Evolutionary conservation across 2,888 invertebrate genomes (phyloP).

Genomic region (Orthonychiurus folsomi): DNA sequence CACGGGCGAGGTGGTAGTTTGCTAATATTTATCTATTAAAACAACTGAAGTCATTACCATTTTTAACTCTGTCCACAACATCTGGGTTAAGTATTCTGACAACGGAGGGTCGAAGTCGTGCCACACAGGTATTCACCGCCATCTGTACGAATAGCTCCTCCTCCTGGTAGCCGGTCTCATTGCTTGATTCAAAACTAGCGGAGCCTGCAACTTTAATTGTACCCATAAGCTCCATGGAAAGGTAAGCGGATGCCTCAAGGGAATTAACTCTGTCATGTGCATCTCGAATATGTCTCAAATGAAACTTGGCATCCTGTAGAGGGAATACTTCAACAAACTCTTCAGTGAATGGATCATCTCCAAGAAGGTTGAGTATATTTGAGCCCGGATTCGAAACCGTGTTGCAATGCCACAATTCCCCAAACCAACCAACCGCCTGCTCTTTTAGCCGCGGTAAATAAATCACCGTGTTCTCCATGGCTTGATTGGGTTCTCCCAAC

Average conservation of each 20-base stretch:
- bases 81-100: too few species aligned
- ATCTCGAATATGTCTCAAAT: neutral
- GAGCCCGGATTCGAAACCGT: neutral
- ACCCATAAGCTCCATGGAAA: neutral
- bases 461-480: too few species aligned
- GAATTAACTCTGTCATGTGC: neutral
- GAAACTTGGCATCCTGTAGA: neutral
- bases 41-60: too few species aligned
- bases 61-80: too few species aligned
- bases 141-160: neutral
- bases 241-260: neutral
- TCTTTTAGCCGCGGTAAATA: too few species aligned
- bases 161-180: neutral
- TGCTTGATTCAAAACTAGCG: neutral
- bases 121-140: neutral
- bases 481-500: too few species aligned
- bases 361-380: neutral
- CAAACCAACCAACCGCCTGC: neutral
- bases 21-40: too few species aligned
- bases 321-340: neutral
- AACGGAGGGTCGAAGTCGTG: neutral
- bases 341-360: neutral
- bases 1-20: too few species aligned
- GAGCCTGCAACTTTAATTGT: neutral
- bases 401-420: neutral